phyloP scores from a whole-genome alignment of 2,113 vertebrate species.

The Notechis scutatus region DNA sequence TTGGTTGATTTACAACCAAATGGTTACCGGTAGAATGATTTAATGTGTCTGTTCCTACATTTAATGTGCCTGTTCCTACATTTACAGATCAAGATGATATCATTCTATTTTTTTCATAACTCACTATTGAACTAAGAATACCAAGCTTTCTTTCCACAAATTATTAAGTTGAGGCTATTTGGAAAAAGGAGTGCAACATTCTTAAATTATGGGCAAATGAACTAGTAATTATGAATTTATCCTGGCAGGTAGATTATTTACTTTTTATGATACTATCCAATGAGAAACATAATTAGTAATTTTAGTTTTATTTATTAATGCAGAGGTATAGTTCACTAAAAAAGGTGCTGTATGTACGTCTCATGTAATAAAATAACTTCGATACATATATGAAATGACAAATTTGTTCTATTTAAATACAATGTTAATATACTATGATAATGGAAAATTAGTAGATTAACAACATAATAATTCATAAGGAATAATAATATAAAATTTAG shows the following conservation, averaged over 20 bases:
- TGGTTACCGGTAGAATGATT: not conserved
- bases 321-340: not conserved
- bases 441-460: not conserved
- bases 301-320: not conserved
- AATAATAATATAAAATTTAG: not conserved
- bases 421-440: not conserved
- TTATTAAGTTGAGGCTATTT: not conserved
- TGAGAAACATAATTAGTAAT: not conserved
- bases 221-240: not conserved
- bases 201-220: not conserved
- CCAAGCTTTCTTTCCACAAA: not conserved
- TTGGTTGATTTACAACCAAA: not conserved
- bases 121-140: not conserved
- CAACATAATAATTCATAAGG: not conserved
- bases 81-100: not conserved
- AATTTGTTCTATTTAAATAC: not conserved
- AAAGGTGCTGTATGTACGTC: not conserved
- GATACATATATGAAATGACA: not conserved
- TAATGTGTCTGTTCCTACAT: not conserved
- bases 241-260: not conserved
- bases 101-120: not conserved
- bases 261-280: not conserved
- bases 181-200: not conserved
- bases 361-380: not conserved
- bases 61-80: not conserved